Base-by-base conservation (phyloP, 2,797 vertebrate genomes). In the Poeciliopsis presidionis region DNA sequence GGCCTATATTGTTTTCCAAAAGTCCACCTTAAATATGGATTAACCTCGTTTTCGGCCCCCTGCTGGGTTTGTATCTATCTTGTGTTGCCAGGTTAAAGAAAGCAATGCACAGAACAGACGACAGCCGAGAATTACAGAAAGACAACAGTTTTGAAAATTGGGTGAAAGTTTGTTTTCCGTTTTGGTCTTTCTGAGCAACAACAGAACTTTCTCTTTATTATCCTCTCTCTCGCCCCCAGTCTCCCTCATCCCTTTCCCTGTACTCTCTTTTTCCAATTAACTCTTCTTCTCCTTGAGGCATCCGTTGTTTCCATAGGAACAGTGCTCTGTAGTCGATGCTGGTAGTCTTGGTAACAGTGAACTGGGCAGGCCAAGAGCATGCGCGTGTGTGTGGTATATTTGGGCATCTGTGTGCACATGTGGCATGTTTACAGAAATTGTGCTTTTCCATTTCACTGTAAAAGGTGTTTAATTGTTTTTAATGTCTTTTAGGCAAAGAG, bases 221-320 rank as follows among this genome's bases (percentile, higher is more conserved):
- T 86, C 84, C 69, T 80, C 25, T 61, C 72, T 76, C 63, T 82
- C 81, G 78, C 87, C 88, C 84, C 75, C 71, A n/a, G 76, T 89
- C 65, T 83, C 82, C 76, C 86, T 91, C 88, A 78, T 90, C 88
- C 73, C 75, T 90, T 84, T 83, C 83, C 80, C 45, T 80, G 83
- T 90, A 90, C 86, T 92, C 82, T 86, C 79, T 82, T 79, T 86
- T 86, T 90, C 89, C 89, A 92, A 91, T 93, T 93, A 92, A 91
- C 90, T 87, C 88, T 92, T 87, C 81, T 86, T 81, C 86, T 92
- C 90, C 89, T 92, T 90, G 87, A 96, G 95, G 95, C 95, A 96
- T 96, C 81, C 46, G 86, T 92, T 45, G 91, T 96, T 96, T 95
- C 96, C 92, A 94, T 96, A 93, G 96, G 92, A 96, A 96, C 94